A percentile compares a stretch with the other conserved stretches of the same genome.
These are phyloP conservation scores for Pheosia gnoma DNA, from an alignment of 2,888 invertebrate species.

Conservation along the genomic window DNA sequence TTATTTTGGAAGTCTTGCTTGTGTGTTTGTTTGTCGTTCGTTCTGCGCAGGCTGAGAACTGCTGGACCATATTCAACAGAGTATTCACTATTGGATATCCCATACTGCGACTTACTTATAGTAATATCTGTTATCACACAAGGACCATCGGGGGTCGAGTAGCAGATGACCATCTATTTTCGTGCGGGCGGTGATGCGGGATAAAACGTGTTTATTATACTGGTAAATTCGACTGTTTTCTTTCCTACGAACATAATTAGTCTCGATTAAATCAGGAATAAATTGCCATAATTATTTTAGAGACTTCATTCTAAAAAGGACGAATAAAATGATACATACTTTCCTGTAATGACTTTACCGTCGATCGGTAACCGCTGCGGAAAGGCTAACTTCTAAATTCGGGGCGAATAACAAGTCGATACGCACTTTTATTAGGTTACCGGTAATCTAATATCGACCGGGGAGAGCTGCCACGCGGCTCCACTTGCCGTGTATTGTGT, in stretches of 20 bases:
- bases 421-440: conserved; percentile 35
- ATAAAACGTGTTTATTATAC: too few species aligned
- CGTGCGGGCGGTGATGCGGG: too few species aligned
- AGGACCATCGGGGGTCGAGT: too few species aligned
- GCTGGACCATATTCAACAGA: too few species aligned
- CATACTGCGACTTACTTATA: too few species aligned
- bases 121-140: too few species aligned
- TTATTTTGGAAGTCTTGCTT: too few species aligned
- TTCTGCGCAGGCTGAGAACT: too few species aligned
- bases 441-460: conserved; percentile 38
- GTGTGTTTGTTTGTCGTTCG: too few species aligned
- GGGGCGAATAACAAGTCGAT: conserved; percentile 30
- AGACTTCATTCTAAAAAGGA: not conserved
- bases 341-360: not conserved
- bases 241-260: not conserved
- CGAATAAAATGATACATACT: not conserved
- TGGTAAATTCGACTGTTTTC: not conserved
- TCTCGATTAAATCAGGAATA: not conserved
- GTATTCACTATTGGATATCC: too few species aligned
- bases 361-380: conserved; percentile 12
- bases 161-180: too few species aligned
- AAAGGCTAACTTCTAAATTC: conserved; percentile 24
- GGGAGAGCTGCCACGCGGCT: conserved; percentile 26
- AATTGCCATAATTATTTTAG: not conserved
- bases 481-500: conserved; percentile 28